Conservation (phyloP, 2,113 vertebrate genomes). For the Gymnorhina tibicen region DNA sequence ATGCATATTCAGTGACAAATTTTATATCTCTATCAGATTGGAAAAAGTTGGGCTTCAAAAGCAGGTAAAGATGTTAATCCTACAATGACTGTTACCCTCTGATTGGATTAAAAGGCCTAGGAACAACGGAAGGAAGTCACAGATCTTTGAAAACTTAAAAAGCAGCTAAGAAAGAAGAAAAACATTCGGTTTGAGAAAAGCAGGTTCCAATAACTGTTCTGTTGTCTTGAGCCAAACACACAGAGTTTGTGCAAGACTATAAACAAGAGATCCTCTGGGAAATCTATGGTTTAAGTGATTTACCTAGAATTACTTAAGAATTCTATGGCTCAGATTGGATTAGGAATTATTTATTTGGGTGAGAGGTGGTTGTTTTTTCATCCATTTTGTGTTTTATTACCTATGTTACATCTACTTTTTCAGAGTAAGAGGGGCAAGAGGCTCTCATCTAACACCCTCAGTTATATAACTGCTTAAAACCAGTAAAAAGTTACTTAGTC, state of each 20-base stretch:
- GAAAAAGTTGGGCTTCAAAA: not conserved
- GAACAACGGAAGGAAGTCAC: not conserved
- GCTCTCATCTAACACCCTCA: not conserved
- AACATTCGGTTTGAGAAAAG: not conserved
- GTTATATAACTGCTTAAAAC: not conserved
- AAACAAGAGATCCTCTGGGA: not conserved
- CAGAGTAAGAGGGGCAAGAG: not conserved
- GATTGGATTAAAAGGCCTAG: not conserved
- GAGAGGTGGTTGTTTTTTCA: not conserved
- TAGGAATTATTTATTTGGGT: not conserved
- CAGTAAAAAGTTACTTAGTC: not conserved
- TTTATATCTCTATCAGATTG: conserved; percentile 1
- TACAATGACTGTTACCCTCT: not conserved
- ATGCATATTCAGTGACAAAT: conserved; percentile 12
- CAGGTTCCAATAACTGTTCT: not conserved
- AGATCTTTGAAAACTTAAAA: not conserved
- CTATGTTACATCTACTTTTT: not conserved
- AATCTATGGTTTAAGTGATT: not conserved
- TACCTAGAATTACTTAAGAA: not conserved
- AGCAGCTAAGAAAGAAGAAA: not conserved
- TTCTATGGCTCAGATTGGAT: not conserved
- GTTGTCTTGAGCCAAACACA: not conserved
- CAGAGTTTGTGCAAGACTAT: not conserved
- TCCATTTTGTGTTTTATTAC: not conserved
- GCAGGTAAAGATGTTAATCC: conserved; percentile 13